Evolutionary conservation across 2,888 invertebrate genomes (phyloP).

Genomic region (Beris morrisii): DNA sequence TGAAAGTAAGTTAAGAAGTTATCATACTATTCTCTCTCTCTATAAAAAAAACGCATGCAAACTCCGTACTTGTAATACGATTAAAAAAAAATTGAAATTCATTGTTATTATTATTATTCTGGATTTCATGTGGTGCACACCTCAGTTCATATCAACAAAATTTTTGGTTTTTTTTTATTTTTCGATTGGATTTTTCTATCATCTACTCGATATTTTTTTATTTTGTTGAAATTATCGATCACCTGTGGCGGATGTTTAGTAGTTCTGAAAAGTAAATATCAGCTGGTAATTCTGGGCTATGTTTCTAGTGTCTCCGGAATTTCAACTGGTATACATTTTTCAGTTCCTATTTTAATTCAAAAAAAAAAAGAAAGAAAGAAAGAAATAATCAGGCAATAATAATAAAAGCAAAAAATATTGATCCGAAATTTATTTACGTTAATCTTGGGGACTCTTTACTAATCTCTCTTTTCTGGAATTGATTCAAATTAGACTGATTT

Average conservation of each 20-base stretch:
- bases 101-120: slow-evolving; percentile 3
- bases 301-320: slow-evolving; percentile 69
- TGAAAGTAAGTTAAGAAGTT: slow-evolving; percentile 50
- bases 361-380: neutral
- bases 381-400: neutral
- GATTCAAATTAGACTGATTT: too few species aligned
- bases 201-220: slow-evolving; percentile 10
- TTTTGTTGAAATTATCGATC: slow-evolving; percentile 2
- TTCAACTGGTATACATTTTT: slow-evolving; percentile 78
- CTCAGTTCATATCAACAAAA: slow-evolving; percentile 31
- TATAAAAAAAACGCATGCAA: slow-evolving; percentile 4
- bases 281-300: slow-evolving; percentile 97
- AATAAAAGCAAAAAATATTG: neutral
- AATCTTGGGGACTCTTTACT: neutral
- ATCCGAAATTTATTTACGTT: neutral
- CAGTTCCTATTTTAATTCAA: slow-evolving; percentile 45
- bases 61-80: neutral
- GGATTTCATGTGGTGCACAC: slow-evolving; percentile 12
- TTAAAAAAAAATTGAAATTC: too few species aligned
- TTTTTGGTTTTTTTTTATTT: slow-evolving; percentile 30
- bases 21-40: neutral
- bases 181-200: slow-evolving; percentile 6
- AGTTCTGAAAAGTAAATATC: slow-evolving; percentile 78
- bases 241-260: slow-evolving; percentile 33
- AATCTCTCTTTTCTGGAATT: neutral